phyloP scores from a whole-genome alignment of 2,113 vertebrate species.

The Trogon melanurus region DNA sequence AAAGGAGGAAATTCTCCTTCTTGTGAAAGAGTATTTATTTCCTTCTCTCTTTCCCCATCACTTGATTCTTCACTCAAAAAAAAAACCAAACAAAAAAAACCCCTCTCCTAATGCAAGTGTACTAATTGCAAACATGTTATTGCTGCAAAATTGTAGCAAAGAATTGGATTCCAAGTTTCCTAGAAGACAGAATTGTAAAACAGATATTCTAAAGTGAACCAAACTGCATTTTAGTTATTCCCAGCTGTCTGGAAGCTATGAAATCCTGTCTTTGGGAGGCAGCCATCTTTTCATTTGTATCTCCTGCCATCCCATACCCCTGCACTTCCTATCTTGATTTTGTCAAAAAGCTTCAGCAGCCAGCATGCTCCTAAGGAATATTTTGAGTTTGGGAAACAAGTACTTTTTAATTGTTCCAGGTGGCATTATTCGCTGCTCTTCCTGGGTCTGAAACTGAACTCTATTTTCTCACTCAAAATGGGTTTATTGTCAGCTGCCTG shows the following conservation, averaged over 20 bases:
- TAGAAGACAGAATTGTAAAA: background rate
- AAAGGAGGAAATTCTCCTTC: background rate
- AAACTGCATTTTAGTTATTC: background rate
- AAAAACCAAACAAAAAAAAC: background rate
- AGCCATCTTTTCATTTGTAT: background rate
- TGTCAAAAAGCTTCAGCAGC: background rate
- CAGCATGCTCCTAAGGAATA: background rate
- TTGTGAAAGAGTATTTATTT: background rate
- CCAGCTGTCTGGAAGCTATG: fast-evolving
- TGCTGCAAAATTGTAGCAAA: background rate
- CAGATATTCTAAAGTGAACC: background rate
- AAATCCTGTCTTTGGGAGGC: background rate
- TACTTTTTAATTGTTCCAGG: background rate
- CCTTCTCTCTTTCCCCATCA: background rate
- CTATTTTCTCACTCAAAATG: background rate
- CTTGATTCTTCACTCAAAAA: background rate
- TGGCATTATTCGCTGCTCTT: background rate
- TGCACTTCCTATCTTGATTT: background rate
- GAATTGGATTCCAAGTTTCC: background rate
- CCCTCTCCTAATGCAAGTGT: background rate
- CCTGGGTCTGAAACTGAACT: background rate
- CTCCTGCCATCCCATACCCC: background rate
- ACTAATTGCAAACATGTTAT: background rate
- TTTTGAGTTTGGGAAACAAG: background rate
- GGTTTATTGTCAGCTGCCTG: fast-evolving